Evolutionary conservation across 2,113 vertebrate genomes (phyloP).

Genomic region (Malurus alboscapulatus): DNA sequence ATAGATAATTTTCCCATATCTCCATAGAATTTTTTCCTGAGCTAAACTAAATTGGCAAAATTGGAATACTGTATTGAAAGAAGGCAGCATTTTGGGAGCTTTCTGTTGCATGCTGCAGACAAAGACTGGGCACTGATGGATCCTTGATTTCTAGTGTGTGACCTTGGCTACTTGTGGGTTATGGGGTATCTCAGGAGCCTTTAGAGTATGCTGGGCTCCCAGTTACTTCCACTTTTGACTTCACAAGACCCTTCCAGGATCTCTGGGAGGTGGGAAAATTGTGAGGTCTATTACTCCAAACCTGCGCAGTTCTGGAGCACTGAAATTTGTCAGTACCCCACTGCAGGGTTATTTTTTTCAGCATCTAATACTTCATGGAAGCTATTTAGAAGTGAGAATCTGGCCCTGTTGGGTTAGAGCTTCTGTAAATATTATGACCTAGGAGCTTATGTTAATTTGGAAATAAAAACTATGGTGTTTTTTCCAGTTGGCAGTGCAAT

Average conservation of each 20-base stretch:
- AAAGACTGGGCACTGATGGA: not conserved
- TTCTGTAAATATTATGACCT: conserved; percentile 41
- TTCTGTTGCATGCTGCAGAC: not conserved
- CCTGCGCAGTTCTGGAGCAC: not conserved
- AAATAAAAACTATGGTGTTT: not conserved
- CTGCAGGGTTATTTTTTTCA: not conserved
- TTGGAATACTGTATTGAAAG: not conserved
- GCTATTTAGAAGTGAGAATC: not conserved
- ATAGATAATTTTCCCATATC: not conserved
- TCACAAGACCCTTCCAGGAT: not conserved
- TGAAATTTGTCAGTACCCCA: not conserved
- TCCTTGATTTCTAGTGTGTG: not conserved
- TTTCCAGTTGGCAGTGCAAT: conserved; percentile 2
- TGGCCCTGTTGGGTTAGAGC: not conserved
- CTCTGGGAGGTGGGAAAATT: not conserved
- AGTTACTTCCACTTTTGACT: not conserved
- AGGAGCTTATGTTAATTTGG: conserved; percentile 21
- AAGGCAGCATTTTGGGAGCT: not conserved
- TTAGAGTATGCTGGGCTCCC: not conserved
- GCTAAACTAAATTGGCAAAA: not conserved
- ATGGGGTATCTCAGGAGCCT: not conserved
- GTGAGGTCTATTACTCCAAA: not conserved
- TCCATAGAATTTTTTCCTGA: not conserved
- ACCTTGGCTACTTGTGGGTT: not conserved
- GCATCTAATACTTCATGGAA: not conserved